These are phyloP conservation scores for Equus quagga DNA, from an alignment of 2,113 vertebrate species.

Conservation along the genomic window DNA sequence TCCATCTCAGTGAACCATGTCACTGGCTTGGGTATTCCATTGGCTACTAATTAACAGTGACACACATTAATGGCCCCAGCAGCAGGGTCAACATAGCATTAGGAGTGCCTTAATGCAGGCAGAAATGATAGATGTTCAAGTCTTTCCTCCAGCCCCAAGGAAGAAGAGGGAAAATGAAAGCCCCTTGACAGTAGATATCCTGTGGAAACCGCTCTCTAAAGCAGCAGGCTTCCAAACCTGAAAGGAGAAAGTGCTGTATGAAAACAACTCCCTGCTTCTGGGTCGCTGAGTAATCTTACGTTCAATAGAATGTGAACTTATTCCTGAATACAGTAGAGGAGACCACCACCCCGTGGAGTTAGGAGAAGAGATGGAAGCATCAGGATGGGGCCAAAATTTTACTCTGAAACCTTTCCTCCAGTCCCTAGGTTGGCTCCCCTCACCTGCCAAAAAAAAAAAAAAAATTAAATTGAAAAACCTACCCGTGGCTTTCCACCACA, in stretches of 20 bases:
- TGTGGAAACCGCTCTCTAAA: conserved; percentile 13
- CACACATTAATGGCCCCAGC: conserved; percentile 73
- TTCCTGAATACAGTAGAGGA: not conserved
- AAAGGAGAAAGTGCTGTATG: not conserved
- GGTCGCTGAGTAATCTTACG: conserved; percentile 5
- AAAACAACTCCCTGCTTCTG: not conserved
- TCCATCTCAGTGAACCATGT: conserved; percentile 83
- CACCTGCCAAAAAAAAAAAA: not conserved
- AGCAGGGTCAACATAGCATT: conserved; percentile 64
- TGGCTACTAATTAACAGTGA: conserved; percentile 80
- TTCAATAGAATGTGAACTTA: conserved; percentile 17
- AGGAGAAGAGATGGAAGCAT: not conserved
- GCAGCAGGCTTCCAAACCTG: not conserved
- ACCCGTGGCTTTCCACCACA: not conserved
- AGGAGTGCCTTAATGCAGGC: conserved; percentile 30
- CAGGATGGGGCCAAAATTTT: not conserved
- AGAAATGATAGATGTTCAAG: conserved; percentile 75
- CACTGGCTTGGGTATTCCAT: conserved; percentile 75
- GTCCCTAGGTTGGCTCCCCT: not conserved
- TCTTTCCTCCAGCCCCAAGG: conserved; percentile 27
- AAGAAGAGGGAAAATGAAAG: conserved; percentile 27
- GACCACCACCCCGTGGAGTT: not conserved
- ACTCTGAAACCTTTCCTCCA: not conserved
- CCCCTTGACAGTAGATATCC: conserved; percentile 13
- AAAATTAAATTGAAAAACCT: not conserved